Evolutionary conservation across 2,888 invertebrate genomes (phyloP), one percentile per base, ranked within the genome.

Genomic region (Sarcophaga variegata): DNA sequence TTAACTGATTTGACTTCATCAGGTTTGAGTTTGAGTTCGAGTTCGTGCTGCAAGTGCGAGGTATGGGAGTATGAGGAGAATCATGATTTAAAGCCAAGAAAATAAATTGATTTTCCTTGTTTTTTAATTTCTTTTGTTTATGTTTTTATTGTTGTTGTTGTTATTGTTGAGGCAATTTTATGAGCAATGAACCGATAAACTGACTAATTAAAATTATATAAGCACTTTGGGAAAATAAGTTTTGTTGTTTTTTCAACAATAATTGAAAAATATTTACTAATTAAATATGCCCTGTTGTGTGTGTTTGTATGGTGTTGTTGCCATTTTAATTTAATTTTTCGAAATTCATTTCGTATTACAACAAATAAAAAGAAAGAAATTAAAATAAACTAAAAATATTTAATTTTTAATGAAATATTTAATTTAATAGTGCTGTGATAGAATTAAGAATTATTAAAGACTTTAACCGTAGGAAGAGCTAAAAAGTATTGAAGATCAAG

Each of bases 201-300:
- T 77, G 80, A 77, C 76, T 83, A 86, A 86, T 83, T 83, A 83
- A 71, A 86, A 78, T 78, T 63, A 74, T 81, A 85, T 75, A 85
- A 83, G 80, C 82, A 69, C 62, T 80, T 76, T 62, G 27, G 54
- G 45, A 83, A 83, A 86, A 79, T 67, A 83, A 71, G 37, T 37
- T 37, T 2, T 8, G 5, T 27, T 22, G 22, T 22, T 27, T 82
- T 80, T 69, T 76, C 17, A 83, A 27, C 20, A 79, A 74, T 80
- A 72, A 80, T 83, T 72, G 66, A 62, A 77, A 83, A 83, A 64
- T 70, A 79, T 74, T 85, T 78, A 54, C 59, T 64, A 54, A 76
- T 72, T 83, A 67, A 69, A 74, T 62, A 54, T 49, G 59, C 27
- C 70, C 66, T 60, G 10, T 67, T 75, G 74, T 22, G 14, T 62